These are phyloP conservation scores for Cariama cristata DNA, from an alignment of 2,113 vertebrate genomes.

Conservation along the genomic window DNA sequence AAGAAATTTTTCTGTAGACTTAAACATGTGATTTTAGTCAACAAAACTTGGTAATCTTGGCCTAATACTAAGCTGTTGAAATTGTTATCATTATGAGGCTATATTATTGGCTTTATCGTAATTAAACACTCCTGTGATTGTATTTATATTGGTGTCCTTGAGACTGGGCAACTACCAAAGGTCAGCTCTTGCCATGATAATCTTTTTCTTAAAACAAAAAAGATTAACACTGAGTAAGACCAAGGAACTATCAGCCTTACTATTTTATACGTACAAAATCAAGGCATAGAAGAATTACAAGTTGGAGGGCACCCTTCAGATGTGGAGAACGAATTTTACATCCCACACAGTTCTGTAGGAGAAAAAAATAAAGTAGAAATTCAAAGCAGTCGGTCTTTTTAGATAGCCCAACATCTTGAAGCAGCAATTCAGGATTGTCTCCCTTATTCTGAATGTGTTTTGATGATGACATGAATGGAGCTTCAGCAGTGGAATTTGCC, in stretches of 20 bases:
- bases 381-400: not conserved
- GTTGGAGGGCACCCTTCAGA: not conserved
- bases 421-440: not conserved
- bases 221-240: not conserved
- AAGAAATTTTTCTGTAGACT: not conserved
- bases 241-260: not conserved
- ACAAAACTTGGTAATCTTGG: not conserved
- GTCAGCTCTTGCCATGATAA: not conserved
- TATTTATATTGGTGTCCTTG: not conserved
- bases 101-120: not conserved
- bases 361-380: not conserved
- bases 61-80: fast-evolving
- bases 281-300: not conserved
- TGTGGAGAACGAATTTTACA: not conserved
- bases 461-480: not conserved
- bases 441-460: not conserved
- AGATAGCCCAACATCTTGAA: fast-evolving
- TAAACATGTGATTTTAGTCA: not conserved
- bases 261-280: not conserved
- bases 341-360: not conserved
- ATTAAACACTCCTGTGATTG: not conserved
- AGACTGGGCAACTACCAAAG: not conserved
- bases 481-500: not conserved
- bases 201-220: not conserved
- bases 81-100: not conserved